A percentile compares a stretch with the other conserved stretches of the same genome.
These are phyloP conservation scores for Artibeus lituratus DNA, from an alignment of 2,797 vertebrate genomes.

Conservation along the genomic window DNA sequence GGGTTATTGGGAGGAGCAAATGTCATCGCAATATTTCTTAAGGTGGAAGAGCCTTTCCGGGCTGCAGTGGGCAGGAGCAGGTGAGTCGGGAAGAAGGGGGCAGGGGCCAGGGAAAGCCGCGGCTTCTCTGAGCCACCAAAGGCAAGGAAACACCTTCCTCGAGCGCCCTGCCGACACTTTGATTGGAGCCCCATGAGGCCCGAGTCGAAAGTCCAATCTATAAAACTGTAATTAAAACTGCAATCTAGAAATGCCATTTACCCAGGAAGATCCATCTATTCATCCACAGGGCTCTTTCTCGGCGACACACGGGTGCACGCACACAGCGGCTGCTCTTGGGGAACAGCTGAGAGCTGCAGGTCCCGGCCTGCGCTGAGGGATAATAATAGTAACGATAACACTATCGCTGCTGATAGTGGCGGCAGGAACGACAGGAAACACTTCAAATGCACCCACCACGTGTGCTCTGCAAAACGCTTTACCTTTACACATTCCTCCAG, in stretches of 20 bases:
- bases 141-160: background rate
- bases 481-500: background rate
- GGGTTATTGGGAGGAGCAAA: background rate
- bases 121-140: background rate
- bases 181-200: background rate
- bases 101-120: background rate
- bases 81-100: background rate
- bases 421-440: background rate
- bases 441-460: fast-evolving
- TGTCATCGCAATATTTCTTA: background rate
- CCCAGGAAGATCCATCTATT: background rate
- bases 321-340: background rate
- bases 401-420: background rate
- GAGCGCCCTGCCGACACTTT: background rate
- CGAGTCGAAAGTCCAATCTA: background rate
- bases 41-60: background rate
- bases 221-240: background rate
- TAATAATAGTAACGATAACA: background rate
- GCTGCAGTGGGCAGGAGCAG: background rate
- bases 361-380: background rate
- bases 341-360: background rate
- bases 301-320: too few relatives aligned
- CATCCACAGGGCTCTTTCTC: background rate
- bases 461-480: background rate
- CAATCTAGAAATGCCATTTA: background rate